Percentiles rank a stretch among this genome's conserved stretches.
phyloP scores from a whole-genome alignment of 2,888 invertebrate species.

The Toxonevra muliebris region DNA sequence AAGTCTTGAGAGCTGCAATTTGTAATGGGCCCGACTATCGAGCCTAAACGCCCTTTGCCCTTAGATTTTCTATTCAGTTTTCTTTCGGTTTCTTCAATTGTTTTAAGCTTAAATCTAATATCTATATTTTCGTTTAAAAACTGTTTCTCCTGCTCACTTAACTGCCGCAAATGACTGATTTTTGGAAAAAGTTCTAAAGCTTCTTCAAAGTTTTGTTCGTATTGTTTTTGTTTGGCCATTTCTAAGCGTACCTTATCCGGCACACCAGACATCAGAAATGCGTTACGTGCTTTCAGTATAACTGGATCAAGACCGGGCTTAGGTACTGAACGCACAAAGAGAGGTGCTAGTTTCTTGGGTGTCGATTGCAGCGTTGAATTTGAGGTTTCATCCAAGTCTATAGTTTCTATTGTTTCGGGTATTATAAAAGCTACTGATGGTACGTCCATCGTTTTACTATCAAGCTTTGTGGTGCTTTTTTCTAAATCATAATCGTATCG shows the following conservation, averaged over 20 bases:
- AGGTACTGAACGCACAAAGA: constrained; percentile 69
- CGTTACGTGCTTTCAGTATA: constrained; percentile 72
- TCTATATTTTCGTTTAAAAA: constrained; percentile 22
- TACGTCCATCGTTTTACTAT: neutral
- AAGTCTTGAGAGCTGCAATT: too few relatives aligned
- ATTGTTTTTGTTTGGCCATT: constrained; percentile 66
- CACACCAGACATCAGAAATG: constrained; percentile 78
- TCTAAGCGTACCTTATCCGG: constrained; percentile 72
- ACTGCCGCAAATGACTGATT: constrained; percentile 74
- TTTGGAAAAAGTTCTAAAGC: constrained; percentile 69
- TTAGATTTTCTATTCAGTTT: neutral
- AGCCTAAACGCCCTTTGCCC: neutral
- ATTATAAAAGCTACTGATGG: neutral
- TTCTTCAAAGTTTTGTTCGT: constrained; percentile 58
- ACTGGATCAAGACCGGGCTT: constrained; percentile 71
- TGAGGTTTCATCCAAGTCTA: constrained; percentile 52
- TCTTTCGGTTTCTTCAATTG: constrained; percentile 9
- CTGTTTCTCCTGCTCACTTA: constrained; percentile 44
- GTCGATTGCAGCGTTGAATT: constrained; percentile 45
- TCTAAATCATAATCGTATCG: constrained; percentile 60
- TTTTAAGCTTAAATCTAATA: constrained; percentile 30
- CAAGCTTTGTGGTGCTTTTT: constrained; percentile 46
- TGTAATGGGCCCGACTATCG: too few relatives aligned
- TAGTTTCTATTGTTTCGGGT: constrained; percentile 43
- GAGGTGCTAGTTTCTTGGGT: constrained; percentile 73